Base-by-base conservation (phyloP, 2,888 invertebrate species). In the Sminthurinus aureus region DNA sequence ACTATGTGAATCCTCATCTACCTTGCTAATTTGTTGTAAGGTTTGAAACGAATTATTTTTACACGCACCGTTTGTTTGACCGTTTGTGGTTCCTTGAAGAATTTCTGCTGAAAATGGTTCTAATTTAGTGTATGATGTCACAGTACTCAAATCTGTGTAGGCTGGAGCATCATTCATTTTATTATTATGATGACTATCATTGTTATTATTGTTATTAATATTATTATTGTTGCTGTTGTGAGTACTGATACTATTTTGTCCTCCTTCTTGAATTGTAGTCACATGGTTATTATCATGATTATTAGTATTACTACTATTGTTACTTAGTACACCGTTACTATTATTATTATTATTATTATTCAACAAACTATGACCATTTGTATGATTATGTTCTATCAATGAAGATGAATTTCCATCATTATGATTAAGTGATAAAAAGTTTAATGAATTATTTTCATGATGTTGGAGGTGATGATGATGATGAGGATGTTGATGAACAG, bases 71-170 rank as follows among this genome's bases (percentile, higher is more conserved):
- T n/a, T n/a, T n/a, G n/a, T n/a, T 82, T 86, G 75, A 73, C 86
- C 87, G 82, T 86, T 87, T 26, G 85, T 71, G 4, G 74, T 71
- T 24, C 92, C 92, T 85, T 92, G 92, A 58, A 94, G 90, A 83
- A 94, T 90, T 11, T 20, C 22, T 87, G 93, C 94, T 9, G 94
- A 93, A 89, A 94, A 94, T 0, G 94, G 93, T 89, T 95, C 95
- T 88, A 95, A 91, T 91, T 95, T 94, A 91, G 92, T 94, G 89
- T 92, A 84, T 89, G 90, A 92, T 91, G 93, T 92, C 87, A 94
- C 92, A 83, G 94, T 92, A 91, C 93, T 93, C 89, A 95, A 91
- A 89, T 93, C 94, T 69, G 94, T 93, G 90, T 94, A 95, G 89
- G 93, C 76, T 89, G 90, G 87, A 89, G 90, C 20, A 85, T 66